Evolutionary conservation across 2,113 vertebrate genomes (phyloP).

Genomic region (Siniperca knerii): DNA sequence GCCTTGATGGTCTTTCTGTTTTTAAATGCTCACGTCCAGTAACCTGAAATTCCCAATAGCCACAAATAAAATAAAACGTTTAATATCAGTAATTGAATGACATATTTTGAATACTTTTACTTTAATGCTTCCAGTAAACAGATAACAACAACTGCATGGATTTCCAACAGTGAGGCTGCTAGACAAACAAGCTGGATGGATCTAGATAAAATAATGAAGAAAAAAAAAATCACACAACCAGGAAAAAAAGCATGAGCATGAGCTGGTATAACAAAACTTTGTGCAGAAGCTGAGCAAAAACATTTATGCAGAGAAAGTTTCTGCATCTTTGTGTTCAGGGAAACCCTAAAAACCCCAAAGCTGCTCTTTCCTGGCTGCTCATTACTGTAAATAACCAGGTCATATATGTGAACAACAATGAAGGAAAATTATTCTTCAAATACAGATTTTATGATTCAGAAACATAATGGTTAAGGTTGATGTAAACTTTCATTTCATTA

Average conservation of each 20-base stretch:
- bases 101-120: not conserved
- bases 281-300: constrained; percentile 36
- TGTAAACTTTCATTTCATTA: not conserved
- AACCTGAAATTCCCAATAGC: constrained; percentile 85
- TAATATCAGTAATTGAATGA: not conserved
- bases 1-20: constrained; percentile 90
- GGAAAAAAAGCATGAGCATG: constrained; percentile 1
- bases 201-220: constrained; percentile 4
- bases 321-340: constrained; percentile 21
- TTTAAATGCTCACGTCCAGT: constrained; percentile 91
- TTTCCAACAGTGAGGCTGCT: constrained; percentile 25
- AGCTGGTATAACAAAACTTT: constrained; percentile 10
- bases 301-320: constrained; percentile 21
- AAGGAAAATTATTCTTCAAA: not conserved
- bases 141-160: constrained; percentile 12
- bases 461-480: not conserved
- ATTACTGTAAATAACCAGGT: not conserved
- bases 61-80: constrained; percentile 55
- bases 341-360: constrained; percentile 51
- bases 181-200: constrained; percentile 38
- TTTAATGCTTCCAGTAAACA: constrained; percentile 7
- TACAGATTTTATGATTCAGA: not conserved
- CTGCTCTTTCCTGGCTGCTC: constrained; percentile 60
- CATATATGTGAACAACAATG: not conserved
- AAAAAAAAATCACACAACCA: not conserved